A percentile compares a stretch with the other conserved stretches of the same genome.
These are phyloP conservation scores for Protosalanx chinensis DNA, from an alignment of 2,797 vertebrate species.

Conservation along the genomic window DNA sequence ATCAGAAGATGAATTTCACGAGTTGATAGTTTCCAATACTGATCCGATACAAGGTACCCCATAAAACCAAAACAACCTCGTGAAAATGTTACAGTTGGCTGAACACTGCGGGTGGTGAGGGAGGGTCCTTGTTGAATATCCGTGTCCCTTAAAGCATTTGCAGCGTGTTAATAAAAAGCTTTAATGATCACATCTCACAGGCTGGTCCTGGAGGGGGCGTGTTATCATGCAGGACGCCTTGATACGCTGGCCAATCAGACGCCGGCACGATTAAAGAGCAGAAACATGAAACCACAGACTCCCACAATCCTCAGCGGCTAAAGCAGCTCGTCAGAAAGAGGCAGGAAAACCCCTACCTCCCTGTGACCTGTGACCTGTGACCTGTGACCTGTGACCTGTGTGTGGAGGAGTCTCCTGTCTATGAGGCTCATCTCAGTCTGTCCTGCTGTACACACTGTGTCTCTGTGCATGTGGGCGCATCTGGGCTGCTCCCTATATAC, in stretches of 20 bases:
- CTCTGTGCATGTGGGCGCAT: neutral
- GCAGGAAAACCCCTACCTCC: too few species aligned
- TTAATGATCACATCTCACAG: conserved; percentile 3
- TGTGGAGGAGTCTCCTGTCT: too few species aligned
- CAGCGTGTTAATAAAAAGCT: conserved; percentile 50
- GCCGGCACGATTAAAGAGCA: too few species aligned
- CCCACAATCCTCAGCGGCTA: too few species aligned
- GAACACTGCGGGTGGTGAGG: conserved; percentile 33
- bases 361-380: too few species aligned
- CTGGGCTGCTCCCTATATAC: neutral
- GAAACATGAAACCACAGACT: too few species aligned
- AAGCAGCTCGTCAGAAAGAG: too few species aligned
- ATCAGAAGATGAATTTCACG: conserved; percentile 36
- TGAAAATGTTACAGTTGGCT: conserved; percentile 52
- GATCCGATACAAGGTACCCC: conserved; percentile 35
- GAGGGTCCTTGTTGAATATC: conserved; percentile 23
- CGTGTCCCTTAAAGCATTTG: conserved; percentile 46
- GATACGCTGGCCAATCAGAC: too few species aligned
- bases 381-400: too few species aligned
- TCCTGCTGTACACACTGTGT: neutral
- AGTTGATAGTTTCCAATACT: conserved; percentile 40
- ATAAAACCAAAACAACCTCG: conserved; percentile 45
- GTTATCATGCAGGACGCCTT: too few species aligned
- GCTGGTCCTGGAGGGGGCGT: too few species aligned
- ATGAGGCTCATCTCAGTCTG: neutral